phyloP scores from a whole-genome alignment of 2,888 invertebrate species.

The Trisateles emortualis region DNA sequence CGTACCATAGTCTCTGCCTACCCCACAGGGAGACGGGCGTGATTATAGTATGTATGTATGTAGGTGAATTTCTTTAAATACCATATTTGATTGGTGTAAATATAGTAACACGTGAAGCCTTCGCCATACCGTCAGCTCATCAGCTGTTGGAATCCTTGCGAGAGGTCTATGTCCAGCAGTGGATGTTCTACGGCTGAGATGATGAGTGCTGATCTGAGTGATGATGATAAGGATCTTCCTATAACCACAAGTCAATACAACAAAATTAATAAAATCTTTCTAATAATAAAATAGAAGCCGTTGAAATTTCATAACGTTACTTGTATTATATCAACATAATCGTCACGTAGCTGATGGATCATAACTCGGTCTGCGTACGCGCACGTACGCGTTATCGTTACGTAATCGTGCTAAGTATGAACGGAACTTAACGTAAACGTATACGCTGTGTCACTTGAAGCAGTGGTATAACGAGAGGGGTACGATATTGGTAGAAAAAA shows the following conservation, averaged over 20 bases:
- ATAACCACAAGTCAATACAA: not conserved
- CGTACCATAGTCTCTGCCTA: no score
- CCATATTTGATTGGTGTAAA: no score
- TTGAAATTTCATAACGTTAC: conserved; percentile 38
- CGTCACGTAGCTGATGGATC: conserved; percentile 39
- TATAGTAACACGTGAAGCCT: no score
- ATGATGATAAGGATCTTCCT: not conserved
- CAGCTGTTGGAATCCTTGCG: no score
- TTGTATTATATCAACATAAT: conserved; percentile 41
- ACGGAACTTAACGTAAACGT: conserved; percentile 33
- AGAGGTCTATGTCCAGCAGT: no score
- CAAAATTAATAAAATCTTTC: conserved; percentile 13
- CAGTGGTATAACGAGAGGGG: conserved; percentile 12
- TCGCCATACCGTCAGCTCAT: no score
- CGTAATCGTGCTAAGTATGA: conserved; percentile 20
- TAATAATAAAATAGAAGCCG: conserved; percentile 17
- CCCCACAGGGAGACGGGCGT: no score
- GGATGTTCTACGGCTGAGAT: no score
- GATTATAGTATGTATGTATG: no score
- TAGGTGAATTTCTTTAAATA: no score
- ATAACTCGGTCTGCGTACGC: conserved; percentile 27
- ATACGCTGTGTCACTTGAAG: conserved; percentile 29
- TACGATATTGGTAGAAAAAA: not conserved
- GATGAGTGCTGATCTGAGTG: no score
- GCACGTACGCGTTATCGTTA: conserved; percentile 43